These are phyloP conservation scores for Acestrorhynchus altus DNA, from an alignment of 2,797 vertebrate genomes.

Conservation along the genomic window DNA sequence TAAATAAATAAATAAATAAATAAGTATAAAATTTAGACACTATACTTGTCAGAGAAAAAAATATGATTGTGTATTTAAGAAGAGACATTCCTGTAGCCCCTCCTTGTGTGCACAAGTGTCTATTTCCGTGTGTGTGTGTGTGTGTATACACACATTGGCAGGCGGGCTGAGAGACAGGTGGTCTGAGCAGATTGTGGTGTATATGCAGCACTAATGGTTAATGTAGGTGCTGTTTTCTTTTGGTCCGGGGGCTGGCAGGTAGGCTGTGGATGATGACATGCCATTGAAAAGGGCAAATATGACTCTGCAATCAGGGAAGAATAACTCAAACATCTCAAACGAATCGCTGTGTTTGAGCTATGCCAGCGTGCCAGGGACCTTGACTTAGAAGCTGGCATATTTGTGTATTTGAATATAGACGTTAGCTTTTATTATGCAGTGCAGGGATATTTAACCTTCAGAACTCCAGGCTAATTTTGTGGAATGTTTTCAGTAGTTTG, in stretches of 20 bases:
- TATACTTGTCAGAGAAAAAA: too few relatives aligned
- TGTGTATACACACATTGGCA: not conserved
- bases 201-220: constrained; percentile 17
- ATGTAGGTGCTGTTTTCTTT: constrained; percentile 3
- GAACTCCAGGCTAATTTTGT: too few relatives aligned
- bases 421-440: constrained; percentile 19
- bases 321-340: not conserved
- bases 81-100: not conserved
- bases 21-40: too few relatives aligned
- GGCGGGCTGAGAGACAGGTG: constrained; percentile 16
- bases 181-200: constrained; percentile 18
- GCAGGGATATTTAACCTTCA: too few relatives aligned
- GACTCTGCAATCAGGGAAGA: not conserved
- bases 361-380: not conserved
- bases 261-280: not conserved
- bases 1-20: too few relatives aligned
- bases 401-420: constrained; percentile 7
- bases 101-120: not conserved
- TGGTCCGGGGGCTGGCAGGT: not conserved
- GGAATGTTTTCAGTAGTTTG: too few relatives aligned
- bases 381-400: constrained; percentile 21
- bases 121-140: not conserved
- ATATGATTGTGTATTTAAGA: too few relatives aligned
- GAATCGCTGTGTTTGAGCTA: constrained; percentile 2
- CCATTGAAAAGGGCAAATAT: not conserved